These are phyloP conservation scores for Mythimna pallens DNA, from an alignment of 2,888 invertebrate species.

Conservation along the genomic window DNA sequence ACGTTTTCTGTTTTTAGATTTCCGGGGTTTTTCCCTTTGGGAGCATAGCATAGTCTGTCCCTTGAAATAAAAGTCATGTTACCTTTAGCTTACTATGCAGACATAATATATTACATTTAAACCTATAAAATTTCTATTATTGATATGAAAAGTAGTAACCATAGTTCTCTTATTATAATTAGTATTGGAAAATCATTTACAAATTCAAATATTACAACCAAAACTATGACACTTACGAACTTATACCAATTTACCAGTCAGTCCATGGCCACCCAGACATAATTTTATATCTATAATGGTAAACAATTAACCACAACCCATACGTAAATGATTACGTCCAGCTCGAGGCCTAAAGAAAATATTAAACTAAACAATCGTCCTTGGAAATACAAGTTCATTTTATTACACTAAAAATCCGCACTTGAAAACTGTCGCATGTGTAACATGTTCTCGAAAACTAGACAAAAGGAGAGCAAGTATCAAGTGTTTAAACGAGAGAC, in stretches of 20 bases:
- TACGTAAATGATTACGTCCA: not conserved
- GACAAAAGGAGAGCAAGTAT: conserved; percentile 62
- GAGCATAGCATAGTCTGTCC: not conserved
- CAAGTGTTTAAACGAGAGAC: conserved; percentile 72
- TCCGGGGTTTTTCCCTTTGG: not conserved
- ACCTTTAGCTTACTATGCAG: not conserved
- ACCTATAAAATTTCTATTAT: no score
- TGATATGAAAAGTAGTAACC: no score
- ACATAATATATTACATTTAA: no score
- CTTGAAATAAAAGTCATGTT: not conserved
- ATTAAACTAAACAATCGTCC: not conserved
- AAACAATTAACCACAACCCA: not conserved
- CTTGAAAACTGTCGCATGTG: conserved; percentile 43
- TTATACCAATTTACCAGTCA: not conserved
- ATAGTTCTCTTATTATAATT: no score
- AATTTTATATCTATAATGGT: not conserved
- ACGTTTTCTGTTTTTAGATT: conserved; percentile 28
- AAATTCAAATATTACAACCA: no score
- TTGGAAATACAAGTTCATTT: conserved; percentile 8
- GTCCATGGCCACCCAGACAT: not conserved
- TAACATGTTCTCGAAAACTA: conserved; percentile 45
- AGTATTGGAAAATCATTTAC: no score
- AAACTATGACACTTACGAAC: no score
- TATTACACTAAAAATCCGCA: conserved; percentile 23
- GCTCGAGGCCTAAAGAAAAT: not conserved